Evolutionary conservation across 2,888 invertebrate species (phyloP).

Genomic region (Cataglyphis altisquamis): DNA sequence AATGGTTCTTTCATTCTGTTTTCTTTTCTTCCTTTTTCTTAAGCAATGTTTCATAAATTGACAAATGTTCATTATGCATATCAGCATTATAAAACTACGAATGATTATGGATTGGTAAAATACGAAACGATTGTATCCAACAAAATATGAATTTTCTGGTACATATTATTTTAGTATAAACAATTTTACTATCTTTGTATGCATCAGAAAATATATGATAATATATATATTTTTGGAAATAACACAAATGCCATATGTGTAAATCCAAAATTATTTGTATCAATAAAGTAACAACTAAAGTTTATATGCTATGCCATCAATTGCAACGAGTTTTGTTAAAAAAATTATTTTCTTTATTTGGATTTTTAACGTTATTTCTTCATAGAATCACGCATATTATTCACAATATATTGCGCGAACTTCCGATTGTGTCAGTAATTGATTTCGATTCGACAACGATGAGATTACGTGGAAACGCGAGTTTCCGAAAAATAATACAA

Average conservation of each 20-base stretch:
- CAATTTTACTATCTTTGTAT: constrained; percentile 13
- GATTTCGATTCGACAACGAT: constrained; percentile 40
- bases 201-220: constrained; percentile 2
- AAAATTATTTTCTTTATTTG: constrained; percentile 55
- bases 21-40: constrained; percentile 23
- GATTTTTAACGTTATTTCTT: constrained; percentile 33
- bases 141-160: constrained; percentile 19
- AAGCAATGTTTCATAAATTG: constrained; percentile 43
- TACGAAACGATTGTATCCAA: constrained; percentile 7
- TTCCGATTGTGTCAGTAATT: constrained; percentile 31
- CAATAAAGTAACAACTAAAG: constrained; percentile 5
- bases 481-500: constrained; percentile 52
- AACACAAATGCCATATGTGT: neutral
- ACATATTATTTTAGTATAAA: neutral
- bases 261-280: constrained; percentile 5
- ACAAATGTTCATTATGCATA: constrained; percentile 47
- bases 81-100: constrained; percentile 43
- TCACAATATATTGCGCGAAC: constrained; percentile 47
- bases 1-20: constrained; percentile 34
- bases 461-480: constrained; percentile 41
- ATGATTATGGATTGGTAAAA: constrained; percentile 29
- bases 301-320: constrained; percentile 17
- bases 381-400: constrained; percentile 38
- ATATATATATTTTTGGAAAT: neutral
- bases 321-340: constrained; percentile 46